Base-by-base conservation (phyloP, 2,113 vertebrate genomes). In the Muntiacus muntjak region DNA sequence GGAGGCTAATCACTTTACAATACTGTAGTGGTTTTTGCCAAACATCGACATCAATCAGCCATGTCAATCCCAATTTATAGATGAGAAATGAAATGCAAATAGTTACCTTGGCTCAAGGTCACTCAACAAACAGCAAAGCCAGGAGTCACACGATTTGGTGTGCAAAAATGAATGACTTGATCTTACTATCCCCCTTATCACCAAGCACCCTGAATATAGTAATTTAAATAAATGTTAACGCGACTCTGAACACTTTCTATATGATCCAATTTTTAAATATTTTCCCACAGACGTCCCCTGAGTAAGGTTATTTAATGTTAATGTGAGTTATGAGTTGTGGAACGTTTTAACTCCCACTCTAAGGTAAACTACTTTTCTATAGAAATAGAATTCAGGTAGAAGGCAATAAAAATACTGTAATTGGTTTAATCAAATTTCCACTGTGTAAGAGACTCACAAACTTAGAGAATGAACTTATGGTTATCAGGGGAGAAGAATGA, bases 151-250 rank as follows among this genome's bases (percentile, higher is more conserved):
- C 15, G 15, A 86, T 57, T n/a, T 54, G 25, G 57, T 64, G 43
- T 91, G 52, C 50, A 94, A 95, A 88, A 43, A 92, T 21, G 33
- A 94, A 92, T 28, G 28, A 85, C 84, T 50, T 36, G 10, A 87
- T 87, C 16, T 90, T 87, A 47, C 13, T 40, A 71, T 40, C 58
- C 57, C 11, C 36, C 16, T 33, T 40, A 91, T 40, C 67, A 92
- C 40, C 26, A 86, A 58, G 21, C 58, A 60, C 33, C 81, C 67
- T 7, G 7, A n/a, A 52, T 40, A 60, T 1, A 91, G 0, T n/a
- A 95, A 92, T 67, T 94, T 62, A 26, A 89, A 36, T 50, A 92
- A 74, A 54, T 89, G 47, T n/a, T 92, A 92, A 94, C 86, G 33
- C 1, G 33, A 15, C 52, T 89, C 84, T 45, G 52, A 86, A 89